Conservation (phyloP, 2,113 vertebrate species). For the Petrocephalus microphthalmus region DNA sequence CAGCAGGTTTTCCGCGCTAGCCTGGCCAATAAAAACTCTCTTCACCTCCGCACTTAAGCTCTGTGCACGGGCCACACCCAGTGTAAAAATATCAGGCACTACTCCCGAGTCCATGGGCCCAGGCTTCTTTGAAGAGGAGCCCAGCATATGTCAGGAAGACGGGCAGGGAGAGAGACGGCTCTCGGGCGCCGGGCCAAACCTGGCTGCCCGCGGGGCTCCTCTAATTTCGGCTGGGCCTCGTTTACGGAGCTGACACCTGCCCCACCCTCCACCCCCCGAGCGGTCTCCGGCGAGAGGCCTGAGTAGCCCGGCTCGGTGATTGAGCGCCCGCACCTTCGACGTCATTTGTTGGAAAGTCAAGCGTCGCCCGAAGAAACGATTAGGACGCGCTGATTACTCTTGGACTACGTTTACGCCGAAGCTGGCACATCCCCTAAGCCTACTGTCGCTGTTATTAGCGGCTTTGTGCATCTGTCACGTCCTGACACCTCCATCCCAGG, state of each 20-base stretch:
- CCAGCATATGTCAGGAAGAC: conserved; percentile 45
- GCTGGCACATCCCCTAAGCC: conserved; percentile 43
- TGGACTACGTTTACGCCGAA: conserved; percentile 41
- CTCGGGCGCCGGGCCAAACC: conserved; percentile 15
- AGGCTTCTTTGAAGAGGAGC: conserved; percentile 45
- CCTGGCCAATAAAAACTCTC: conserved; percentile 49
- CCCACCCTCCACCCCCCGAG: neutral
- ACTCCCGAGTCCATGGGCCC: conserved; percentile 48
- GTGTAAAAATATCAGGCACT: conserved; percentile 51
- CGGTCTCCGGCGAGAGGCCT: conserved; percentile 32
- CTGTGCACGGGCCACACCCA: conserved; percentile 50
- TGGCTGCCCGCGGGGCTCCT: neutral
- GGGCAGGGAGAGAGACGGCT: conserved; percentile 43
- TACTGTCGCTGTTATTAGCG: conserved; percentile 63
- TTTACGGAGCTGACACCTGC: conserved; percentile 62
- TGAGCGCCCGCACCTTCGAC: conserved; percentile 56
- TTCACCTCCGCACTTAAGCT: conserved; percentile 51
- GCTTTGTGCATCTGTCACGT: conserved; percentile 54
- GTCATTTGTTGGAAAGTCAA: conserved; percentile 63
- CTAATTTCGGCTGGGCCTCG: conserved; percentile 45
- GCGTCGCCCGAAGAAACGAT: conserved; percentile 58
- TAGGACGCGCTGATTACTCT: conserved; percentile 65
- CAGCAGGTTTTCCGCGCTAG: conserved; percentile 25
- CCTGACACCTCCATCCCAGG: conserved; percentile 42
- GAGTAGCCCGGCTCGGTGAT: conserved; percentile 41